Evolutionary conservation across 2,113 vertebrate genomes (phyloP), one percentile per base, ranked within the genome.

Genomic region (Recurvirostra avosetta): DNA sequence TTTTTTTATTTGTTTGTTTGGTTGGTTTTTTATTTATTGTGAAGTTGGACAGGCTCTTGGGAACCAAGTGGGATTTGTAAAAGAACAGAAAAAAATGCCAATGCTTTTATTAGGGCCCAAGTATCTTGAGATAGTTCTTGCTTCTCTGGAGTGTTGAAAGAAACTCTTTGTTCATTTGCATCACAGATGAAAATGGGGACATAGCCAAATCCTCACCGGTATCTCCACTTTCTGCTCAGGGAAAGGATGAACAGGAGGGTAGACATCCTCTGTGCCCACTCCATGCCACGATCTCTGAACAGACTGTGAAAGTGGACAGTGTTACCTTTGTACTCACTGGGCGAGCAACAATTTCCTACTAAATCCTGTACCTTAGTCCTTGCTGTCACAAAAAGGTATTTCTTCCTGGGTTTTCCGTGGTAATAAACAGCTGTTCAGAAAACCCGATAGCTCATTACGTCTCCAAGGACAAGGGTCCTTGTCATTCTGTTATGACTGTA

Each of bases 81-180:
- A 88, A 82, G 6, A 50, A 34, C 1, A 30, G 14, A 43, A 82
- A 53, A 15, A 2, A 1, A 45, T 91, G 29, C 3, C 25, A 45
- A 2, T 36, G 38, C 5, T 63, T 66, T 62, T 26, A 8, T 53
- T 16, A 36, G 38, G 25, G 9, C 9, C 7, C 0, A 0, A 21
- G 5, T 16, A n/a, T 58, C 59, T 49, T 86, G 38, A 41, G 62
- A 13, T 2, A 36, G 6, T 21, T 87, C 63, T 55, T 41, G 8
- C 40, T 53, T 45, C 68, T 84, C 40, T 53, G 27, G 15, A 75
- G 23, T 15, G 14, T 2, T n/a, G 41, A 55, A n/a, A n/a, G 23
- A 55, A 83, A 32, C 27, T 41, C 53, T 67, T 70, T 76, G 15
- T 67, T 36, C 9, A 16, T 79, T 52, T 81, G 18, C 3, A 16